phyloP scores from a whole-genome alignment of 2,113 vertebrate species.

The Brachirus orientalis region DNA sequence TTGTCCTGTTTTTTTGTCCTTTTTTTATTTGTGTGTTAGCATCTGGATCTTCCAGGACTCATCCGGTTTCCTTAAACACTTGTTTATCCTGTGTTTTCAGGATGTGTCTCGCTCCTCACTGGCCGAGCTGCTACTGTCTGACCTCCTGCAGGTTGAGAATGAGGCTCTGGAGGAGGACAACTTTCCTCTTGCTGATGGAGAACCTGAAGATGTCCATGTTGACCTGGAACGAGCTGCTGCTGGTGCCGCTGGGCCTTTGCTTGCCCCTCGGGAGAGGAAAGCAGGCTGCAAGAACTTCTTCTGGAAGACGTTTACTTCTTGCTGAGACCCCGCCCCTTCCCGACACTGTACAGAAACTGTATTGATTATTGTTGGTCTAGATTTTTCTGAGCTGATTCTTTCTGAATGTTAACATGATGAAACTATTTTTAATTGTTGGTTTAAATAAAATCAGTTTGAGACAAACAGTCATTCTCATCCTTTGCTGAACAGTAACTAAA shows the following conservation, averaged over 20 bases:
- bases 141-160: constrained; percentile 93
- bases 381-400: constrained; percentile 49
- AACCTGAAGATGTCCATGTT: constrained; percentile 87
- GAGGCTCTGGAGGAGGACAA: constrained; percentile 92
- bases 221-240: constrained; percentile 86
- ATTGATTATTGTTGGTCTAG: constrained; percentile 21
- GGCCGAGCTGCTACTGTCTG: constrained; percentile 89
- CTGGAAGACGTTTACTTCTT: constrained; percentile 99
- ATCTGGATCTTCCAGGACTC: neutral
- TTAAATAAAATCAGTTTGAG: constrained; percentile 73
- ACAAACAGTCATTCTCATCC: constrained; percentile 23
- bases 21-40: neutral
- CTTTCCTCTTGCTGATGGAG: constrained; percentile 76
- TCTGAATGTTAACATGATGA: constrained; percentile 61
- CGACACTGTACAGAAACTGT: constrained; percentile 33
- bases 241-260: constrained; percentile 77
- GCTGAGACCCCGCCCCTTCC: constrained; percentile 80
- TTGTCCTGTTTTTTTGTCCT: neutral
- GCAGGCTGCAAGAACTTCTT: constrained; percentile 99
- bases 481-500: neutral
- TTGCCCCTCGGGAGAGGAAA: constrained; percentile 94
- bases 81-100: constrained; percentile 64
- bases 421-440: constrained; percentile 66
- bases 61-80: neutral
- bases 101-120: constrained; percentile 90